Evolutionary conservation across 2,113 vertebrate species (phyloP).

Genomic region (Melozone crissalis): DNA sequence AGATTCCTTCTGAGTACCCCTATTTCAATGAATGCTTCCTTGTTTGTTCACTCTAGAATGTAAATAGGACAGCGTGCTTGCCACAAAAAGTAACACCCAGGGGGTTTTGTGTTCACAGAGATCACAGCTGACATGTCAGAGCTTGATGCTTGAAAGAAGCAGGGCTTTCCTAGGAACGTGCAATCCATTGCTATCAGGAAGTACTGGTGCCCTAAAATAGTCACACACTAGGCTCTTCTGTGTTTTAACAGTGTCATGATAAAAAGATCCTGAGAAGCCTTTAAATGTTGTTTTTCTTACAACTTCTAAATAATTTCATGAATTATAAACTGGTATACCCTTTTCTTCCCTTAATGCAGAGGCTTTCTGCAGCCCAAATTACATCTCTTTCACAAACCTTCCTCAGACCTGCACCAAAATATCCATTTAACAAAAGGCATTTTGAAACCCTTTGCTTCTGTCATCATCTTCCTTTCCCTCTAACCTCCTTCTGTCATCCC

Average conservation of each 20-base stretch:
- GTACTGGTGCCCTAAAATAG: not conserved
- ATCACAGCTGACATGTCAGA: not conserved
- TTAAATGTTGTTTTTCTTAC: not conserved
- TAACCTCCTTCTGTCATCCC: constrained; percentile 51
- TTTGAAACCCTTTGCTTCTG: not conserved
- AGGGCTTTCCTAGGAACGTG: not conserved
- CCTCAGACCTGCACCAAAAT: not conserved
- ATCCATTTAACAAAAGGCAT: constrained; percentile 6
- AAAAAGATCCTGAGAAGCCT: not conserved
- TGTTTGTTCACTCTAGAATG: not conserved
- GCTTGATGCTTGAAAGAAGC: constrained; percentile 20
- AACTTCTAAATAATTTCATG: not conserved
- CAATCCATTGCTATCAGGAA: not conserved
- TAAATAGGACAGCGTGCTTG: not conserved
- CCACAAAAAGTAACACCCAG: constrained; percentile 30
- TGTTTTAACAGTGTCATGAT: not conserved
- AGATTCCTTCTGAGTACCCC: not conserved
- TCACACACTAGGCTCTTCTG: not conserved
- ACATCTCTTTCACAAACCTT: not conserved
- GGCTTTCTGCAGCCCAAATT: not conserved
- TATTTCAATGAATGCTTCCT: not conserved
- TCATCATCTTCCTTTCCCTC: not conserved
- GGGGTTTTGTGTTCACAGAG: not conserved
- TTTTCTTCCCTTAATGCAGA: not conserved
- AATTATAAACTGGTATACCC: not conserved